phyloP scores from a whole-genome alignment of 2,113 vertebrate species.

The Sigmodon hispidus region DNA sequence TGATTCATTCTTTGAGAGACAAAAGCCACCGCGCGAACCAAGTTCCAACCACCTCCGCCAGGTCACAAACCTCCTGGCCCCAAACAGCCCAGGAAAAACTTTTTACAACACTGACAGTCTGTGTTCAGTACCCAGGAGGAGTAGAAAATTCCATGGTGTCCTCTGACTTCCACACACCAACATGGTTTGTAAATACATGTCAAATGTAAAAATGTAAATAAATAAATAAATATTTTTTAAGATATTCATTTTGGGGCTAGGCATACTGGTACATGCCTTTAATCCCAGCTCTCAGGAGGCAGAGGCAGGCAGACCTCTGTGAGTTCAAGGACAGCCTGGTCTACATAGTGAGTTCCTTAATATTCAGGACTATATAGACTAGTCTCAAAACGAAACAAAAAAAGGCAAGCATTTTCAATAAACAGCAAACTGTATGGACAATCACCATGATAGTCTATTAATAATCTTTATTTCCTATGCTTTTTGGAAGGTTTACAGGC shows the following conservation, averaged over 20 bases:
- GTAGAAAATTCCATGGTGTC: not conserved
- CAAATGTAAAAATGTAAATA: not conserved
- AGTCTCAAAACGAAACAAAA: not conserved
- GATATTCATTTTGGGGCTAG: not conserved
- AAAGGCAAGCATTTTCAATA: not conserved
- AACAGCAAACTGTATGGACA: not conserved
- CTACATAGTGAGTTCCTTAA: not conserved
- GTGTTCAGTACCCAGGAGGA: not conserved
- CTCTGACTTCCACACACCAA: not conserved
- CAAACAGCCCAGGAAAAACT: no score
- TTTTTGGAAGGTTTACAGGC: not conserved
- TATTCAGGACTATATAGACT: not conserved
- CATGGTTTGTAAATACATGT: not conserved
- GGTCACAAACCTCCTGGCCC: no score
- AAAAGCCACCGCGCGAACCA: no score
- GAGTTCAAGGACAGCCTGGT: not conserved
- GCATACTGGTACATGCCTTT: not conserved
- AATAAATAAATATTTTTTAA: not conserved
- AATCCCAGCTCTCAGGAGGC: not conserved
- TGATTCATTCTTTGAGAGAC: no score
- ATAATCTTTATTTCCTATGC: not conserved
- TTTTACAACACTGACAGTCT: not conserved
- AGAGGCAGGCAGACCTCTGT: not conserved
- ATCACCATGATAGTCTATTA: not conserved
- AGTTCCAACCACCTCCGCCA: no score